Evolutionary conservation across 2,888 invertebrate species (phyloP).

Genomic region (Melangyna quadrimaculata): DNA sequence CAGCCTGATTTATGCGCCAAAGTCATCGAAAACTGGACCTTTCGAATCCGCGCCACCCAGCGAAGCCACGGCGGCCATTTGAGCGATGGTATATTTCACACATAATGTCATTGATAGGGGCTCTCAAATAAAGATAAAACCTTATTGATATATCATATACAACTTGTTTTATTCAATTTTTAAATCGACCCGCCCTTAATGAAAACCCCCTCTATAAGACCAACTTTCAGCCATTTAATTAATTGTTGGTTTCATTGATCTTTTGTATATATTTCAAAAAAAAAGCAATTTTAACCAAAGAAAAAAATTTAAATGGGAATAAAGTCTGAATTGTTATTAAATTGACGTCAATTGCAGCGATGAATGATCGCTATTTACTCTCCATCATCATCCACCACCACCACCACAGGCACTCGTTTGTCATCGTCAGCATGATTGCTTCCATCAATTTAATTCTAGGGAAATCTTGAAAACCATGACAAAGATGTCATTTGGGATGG

Average conservation of each 20-base stretch:
- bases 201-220: too few species aligned
- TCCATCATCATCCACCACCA: background rate
- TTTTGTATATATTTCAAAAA: background rate
- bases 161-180: too few species aligned
- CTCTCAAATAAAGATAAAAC: too few species aligned
- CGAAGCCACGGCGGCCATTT: too few species aligned
- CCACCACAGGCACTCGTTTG: conserved; percentile 13
- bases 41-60: too few species aligned
- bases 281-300: background rate
- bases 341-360: conserved; percentile 65
- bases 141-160: too few species aligned
- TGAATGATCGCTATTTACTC: conserved; percentile 32
- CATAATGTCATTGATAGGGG: too few species aligned
- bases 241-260: background rate
- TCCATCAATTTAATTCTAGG: conserved; percentile 27
- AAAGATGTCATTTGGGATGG: conserved; percentile 34
- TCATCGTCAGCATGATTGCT: conserved; percentile 39
- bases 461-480: conserved; percentile 33
- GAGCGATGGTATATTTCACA: too few species aligned
- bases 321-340: conserved; percentile 52
- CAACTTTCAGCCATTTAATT: background rate
- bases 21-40: too few species aligned
- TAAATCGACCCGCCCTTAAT: too few species aligned
- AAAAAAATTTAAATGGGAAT: background rate
- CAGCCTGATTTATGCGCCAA: too few species aligned